A percentile compares a stretch with the other conserved stretches of the same genome.
Conservation (phyloP, 1,140 invertebrate species). For the Ips nitidus region DNA sequence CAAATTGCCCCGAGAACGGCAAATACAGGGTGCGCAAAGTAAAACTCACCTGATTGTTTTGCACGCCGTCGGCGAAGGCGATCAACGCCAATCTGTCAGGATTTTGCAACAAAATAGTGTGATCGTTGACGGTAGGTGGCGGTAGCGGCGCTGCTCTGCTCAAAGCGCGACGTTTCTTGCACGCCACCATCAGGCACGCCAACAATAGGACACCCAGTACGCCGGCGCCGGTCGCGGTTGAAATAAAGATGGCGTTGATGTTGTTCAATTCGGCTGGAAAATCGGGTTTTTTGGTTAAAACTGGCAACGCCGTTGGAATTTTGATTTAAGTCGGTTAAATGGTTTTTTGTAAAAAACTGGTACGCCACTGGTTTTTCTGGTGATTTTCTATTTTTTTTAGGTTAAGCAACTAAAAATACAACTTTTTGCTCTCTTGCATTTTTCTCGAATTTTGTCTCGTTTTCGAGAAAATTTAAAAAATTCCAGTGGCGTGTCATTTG, state of each 20-base stretch:
- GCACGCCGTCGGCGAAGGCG: slow-evolving; percentile 55
- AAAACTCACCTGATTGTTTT: slow-evolving; percentile 48
- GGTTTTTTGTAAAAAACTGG: no score
- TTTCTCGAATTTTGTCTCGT: no score
- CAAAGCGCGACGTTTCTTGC: slow-evolving; percentile 43
- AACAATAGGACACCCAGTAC: slow-evolving; percentile 51
- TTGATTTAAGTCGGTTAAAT: no score
- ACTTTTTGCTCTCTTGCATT: no score
- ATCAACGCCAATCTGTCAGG: slow-evolving; percentile 55
- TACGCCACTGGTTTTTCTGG: no score
- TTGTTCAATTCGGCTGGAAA: slow-evolving; percentile 44
- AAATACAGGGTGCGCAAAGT: neutral
- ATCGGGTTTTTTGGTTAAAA: neutral
- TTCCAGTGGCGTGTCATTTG: no score
- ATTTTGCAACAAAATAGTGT: slow-evolving; percentile 46
- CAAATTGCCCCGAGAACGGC: no score
- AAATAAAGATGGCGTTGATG: slow-evolving; percentile 48
- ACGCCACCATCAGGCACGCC: slow-evolving; percentile 50
- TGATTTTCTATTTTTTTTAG: no score
- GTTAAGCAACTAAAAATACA: neutral
- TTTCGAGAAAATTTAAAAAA: no score
- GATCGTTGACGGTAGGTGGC: slow-evolving; percentile 44
- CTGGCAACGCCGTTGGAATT: neutral
- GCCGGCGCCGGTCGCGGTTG: slow-evolving; percentile 50
- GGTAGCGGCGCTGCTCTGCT: slow-evolving; percentile 41